Evolutionary conservation across 2,888 invertebrate species (phyloP), one percentile per base, ranked within the genome.

Genomic region (Cheilosia variabilis): DNA sequence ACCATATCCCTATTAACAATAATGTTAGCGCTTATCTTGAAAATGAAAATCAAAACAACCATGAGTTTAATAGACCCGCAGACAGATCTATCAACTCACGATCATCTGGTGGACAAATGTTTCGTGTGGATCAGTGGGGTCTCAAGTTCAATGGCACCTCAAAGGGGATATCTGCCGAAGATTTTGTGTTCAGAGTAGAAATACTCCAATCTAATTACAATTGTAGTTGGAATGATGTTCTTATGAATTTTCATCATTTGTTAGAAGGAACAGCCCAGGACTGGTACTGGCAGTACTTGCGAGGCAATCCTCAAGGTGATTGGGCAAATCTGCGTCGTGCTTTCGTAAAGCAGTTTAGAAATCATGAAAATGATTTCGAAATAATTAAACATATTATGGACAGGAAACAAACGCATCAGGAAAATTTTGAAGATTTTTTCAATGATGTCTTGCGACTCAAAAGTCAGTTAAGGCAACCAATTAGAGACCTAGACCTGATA

Each of bases 371-470:
- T 17, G 45, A 17, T n/a, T 45, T 45, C 2, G 45, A 45, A 15
- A 45, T 45, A 1, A 45, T 45, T 4, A 45, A 45, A 15, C 45
- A 17, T 1, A 15, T 45, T 17, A 57, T 75, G 7, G 76, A 79
- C 6, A 53, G 79, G 27, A 75, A 75, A 19, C 79, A 79, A 60
- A 4, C 4, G 15, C 22, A 27, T 2, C 65, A 66, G 6, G 75
- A 80, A 68, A 60, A 22, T n/a, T 86, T 86, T 47, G 80, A 86
- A 34, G 72, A 80, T 13, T 86, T 66, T 55, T 76, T 68, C 50
- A 50, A 66, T 15, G 27, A 50, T 1, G 57, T 72, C 1, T 50
- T 65, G 19, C 41, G 47, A 24, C 34, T 63, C 7, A 60, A 37
- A 37, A 45, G 78, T 24, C 72, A 69, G 19, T 27, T 78, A 27